phyloP scores from a whole-genome alignment of 2,113 vertebrate species.

The Pipra filicauda region DNA sequence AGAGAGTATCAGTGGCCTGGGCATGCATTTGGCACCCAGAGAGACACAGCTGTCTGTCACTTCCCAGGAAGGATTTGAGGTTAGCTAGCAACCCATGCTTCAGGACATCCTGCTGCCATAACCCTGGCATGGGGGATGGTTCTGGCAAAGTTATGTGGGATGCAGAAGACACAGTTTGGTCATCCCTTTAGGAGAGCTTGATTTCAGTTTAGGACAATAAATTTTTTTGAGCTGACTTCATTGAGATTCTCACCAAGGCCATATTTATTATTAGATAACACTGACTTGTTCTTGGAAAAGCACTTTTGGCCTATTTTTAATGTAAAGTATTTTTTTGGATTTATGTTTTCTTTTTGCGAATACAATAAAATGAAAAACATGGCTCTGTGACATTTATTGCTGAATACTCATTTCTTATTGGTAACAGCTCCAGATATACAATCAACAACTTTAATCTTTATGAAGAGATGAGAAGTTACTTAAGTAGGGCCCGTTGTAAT shows the following conservation, averaged over 20 bases:
- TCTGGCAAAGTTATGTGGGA: not conserved
- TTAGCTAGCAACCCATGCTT: not conserved
- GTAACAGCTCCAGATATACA: not conserved
- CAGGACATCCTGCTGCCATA: not conserved
- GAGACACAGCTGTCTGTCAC: not conserved
- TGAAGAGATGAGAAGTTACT: not conserved
- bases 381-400: not conserved
- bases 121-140: not conserved
- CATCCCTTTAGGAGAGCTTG: not conserved
- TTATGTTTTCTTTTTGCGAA: not conserved
- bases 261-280: not conserved
- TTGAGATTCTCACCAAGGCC: not conserved
- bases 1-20: not conserved
- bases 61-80: not conserved
- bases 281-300: not conserved
- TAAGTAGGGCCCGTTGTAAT: not conserved
- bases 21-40: not conserved
- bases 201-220: not conserved
- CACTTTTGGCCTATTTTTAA: not conserved
- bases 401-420: not conserved
- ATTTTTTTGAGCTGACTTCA: not conserved
- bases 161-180: not conserved
- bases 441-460: not conserved
- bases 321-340: not conserved
- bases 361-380: not conserved